Conservation (phyloP, 2,888 invertebrate genomes). For the Heliconius erato region DNA sequence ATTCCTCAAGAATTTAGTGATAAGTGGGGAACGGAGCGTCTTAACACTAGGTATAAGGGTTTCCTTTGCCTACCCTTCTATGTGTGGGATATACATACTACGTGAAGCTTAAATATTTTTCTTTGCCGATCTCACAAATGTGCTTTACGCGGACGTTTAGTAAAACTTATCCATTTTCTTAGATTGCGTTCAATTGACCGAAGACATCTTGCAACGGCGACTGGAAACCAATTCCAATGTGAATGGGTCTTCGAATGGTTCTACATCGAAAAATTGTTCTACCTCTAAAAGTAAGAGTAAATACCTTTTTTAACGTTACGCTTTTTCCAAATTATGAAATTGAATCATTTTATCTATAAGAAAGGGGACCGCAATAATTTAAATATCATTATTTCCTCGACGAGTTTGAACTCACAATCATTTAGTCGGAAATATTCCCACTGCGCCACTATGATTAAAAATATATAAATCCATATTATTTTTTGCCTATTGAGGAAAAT, state of each 20-base stretch:
- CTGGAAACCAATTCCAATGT: not conserved
- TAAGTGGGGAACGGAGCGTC: not conserved
- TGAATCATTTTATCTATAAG: too few species aligned
- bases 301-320: not conserved
- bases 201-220: not conserved
- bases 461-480: not conserved
- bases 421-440: too few species aligned
- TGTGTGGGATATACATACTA: not conserved
- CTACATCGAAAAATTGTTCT: not conserved
- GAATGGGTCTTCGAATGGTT: not conserved
- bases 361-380: too few species aligned
- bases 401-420: too few species aligned
- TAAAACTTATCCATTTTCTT: not conserved
- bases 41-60: not conserved
- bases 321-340: too few species aligned
- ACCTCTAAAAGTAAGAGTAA: not conserved
- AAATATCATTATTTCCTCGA: too few species aligned
- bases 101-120: too few species aligned
- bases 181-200: slow-evolving; percentile 16
- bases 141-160: not conserved
- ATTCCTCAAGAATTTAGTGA: too few species aligned
- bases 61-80: not conserved
- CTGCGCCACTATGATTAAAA: not conserved
- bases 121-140: too few species aligned
- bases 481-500: not conserved